Conservation (phyloP, 2,797 vertebrate genomes). For the Crenuchus spilurus region DNA sequence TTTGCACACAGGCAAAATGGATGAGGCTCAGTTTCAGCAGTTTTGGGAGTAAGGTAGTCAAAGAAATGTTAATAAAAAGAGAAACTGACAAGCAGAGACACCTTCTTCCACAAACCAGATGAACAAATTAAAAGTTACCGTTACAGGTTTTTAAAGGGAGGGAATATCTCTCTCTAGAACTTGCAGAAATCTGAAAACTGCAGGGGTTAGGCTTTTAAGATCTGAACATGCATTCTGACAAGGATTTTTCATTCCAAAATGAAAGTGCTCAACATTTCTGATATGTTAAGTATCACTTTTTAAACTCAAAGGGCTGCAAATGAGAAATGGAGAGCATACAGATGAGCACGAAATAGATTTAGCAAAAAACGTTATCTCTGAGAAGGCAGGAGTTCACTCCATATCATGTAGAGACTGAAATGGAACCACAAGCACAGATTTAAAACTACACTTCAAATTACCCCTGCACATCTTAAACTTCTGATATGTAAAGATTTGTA, state of each 20-base stretch:
- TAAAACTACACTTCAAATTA: background rate
- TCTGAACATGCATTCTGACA: background rate
- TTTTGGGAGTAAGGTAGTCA: slow-evolving; percentile 41
- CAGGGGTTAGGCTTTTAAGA: background rate
- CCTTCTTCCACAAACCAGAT: slow-evolving; percentile 36
- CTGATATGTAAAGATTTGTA: too few species aligned
- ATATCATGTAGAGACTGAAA: background rate
- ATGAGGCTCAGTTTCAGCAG: slow-evolving; percentile 51
- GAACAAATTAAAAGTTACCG: background rate
- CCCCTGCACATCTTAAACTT: background rate
- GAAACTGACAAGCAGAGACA: background rate
- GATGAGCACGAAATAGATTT: background rate
- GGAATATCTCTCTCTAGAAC: background rate
- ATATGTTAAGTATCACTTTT: background rate
- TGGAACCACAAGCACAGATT: background rate
- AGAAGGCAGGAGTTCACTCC: background rate
- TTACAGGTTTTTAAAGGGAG: too few species aligned
- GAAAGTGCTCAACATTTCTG: background rate
- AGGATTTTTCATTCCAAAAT: background rate
- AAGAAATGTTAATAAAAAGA: slow-evolving; percentile 7
- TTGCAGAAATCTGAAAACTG: background rate
- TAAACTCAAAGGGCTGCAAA: background rate
- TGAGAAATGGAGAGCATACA: background rate
- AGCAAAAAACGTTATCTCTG: background rate
- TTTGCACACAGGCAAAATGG: slow-evolving; percentile 60